Base-by-base conservation (phyloP, 2,888 invertebrate genomes). In the Acleris literana region DNA sequence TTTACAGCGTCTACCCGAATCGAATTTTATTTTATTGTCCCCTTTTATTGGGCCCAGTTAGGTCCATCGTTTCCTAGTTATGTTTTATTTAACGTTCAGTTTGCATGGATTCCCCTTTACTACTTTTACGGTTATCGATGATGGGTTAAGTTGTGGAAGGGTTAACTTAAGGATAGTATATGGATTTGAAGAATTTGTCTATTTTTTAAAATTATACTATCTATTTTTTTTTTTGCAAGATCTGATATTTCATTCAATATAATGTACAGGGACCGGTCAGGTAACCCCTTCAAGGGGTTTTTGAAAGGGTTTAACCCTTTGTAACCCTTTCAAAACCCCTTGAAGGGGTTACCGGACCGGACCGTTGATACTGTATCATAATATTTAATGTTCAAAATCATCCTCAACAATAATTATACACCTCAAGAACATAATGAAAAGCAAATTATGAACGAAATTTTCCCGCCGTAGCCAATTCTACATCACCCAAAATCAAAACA, bases 21-120 rank as follows among this genome's bases (percentile, higher is more conserved):
- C 85, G 82, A 87, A 87, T 89, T 88, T 87, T 87, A 89, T 88
- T 88, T 86, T 81, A 86, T 79, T 77, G 78, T 79, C 83, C 84
- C 81, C 85, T 86, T 87, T 88, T 87, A 88, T 87, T 86, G 82
- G 71, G 74, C 69, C 77, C 80, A 80, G 82, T 84, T 80, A 75
- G 74, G 76, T 76, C 82, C 72, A 82, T 81, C 82, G 81, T 77
- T 76, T 79, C 78, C 79, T 82, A 84, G 85, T 86, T 89, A 90
- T 89, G 84, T 87, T 87, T 90, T 89, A 91, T 90, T 88, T 88
- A 88, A 89, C 84, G 83, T 81, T 77, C 81, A 80, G 86, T 89
- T 90, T 88, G 87, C 86, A 84, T 87, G 82, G 85, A 87, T 86
- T 85, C 81, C 74, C 76, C 77, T 74, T 74, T 77, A 74, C 71